Percentiles rank a stretch among this genome's conserved stretches.
Evolutionary conservation across 2,888 invertebrate genomes (phyloP).

Genomic region (Mesochorus sp.): DNA sequence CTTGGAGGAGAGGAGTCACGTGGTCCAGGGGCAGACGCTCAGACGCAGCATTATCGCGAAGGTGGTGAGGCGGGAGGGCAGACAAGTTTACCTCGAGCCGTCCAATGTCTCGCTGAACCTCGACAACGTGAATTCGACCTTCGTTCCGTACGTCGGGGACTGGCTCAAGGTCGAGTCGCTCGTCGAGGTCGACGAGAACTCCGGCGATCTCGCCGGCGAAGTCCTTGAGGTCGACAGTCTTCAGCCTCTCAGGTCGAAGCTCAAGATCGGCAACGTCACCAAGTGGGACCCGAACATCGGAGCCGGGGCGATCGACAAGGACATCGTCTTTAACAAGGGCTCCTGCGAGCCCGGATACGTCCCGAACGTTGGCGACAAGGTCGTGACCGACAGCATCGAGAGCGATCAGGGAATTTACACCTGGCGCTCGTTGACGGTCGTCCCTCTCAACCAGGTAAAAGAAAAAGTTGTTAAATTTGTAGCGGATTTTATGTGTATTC

Average conservation of each 20-base stretch:
- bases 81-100: conserved; percentile 83
- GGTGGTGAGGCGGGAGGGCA: conserved; percentile 79
- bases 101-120: conserved; percentile 85
- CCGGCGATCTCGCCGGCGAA: conserved; percentile 83
- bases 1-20: conserved; percentile 81
- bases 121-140: conserved; percentile 85
- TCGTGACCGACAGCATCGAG: conserved; percentile 88
- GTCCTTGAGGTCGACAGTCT: conserved; percentile 86
- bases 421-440: conserved; percentile 85
- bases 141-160: conserved; percentile 88
- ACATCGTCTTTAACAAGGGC: conserved; percentile 85
- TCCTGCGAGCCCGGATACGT: conserved; percentile 83
- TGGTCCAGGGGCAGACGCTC: conserved; percentile 70
- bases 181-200: conserved; percentile 85
- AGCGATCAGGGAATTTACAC: conserved; percentile 85
- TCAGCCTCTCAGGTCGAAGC: conserved; percentile 85
- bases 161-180: conserved; percentile 86
- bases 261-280: conserved; percentile 83
- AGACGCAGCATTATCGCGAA: conserved; percentile 79
- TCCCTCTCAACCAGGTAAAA: conserved; percentile 71
- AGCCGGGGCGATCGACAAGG: conserved; percentile 84
- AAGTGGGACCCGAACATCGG: conserved; percentile 76
- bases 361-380: conserved; percentile 85
- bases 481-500: not conserved
- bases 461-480: not conserved